Evolutionary conservation across 1,140 invertebrate species (phyloP), one percentile per base, ranked within the genome.

Genomic region (Drosophila pruinosa): DNA sequence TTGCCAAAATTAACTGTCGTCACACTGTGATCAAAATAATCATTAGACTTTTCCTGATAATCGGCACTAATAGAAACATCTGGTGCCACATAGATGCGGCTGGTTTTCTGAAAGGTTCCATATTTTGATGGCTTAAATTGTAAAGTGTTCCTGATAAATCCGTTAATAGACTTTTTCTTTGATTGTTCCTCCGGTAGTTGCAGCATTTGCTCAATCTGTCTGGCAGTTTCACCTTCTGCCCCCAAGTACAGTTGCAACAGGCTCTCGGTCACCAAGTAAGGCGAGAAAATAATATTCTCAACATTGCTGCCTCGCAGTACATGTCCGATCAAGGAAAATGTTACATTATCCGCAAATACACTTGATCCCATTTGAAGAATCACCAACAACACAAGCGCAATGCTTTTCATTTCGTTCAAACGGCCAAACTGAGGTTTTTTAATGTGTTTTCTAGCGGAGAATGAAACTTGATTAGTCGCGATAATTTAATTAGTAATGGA

Each of bases 221-320:
- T 15, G 1, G 14, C 12, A 2, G 53, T 41, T 3, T 17, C 22
- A 1, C 31, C 50, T 0, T 38, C 31, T 10, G 50, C 31, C 6
- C 31, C 50, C 50, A 53, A 0, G 4, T 22, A 53, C 8, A 53
- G 19, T 53, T 53, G 50, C 31, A 38, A 22, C 2, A 53, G 50
- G 6, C 50, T 28, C n/a, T 53, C 50, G 6, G 2, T 43, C 12
- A 57, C n/a, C n/a, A 57, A 17, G 3, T 19, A 26, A 2, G 54
- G 54, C 3, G 50, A 53, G 22, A 53, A 34, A 0, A 53, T 6
- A 3, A 36, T 26, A 28, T 73, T 72, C 31, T 21, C 22, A n/a
- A 3, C 4, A n/a, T 26, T 6, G 6, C 8, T 10, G 2, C 21
- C 21, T 6, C 22, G n/a, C 10, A 47, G 43, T 12, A 47, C 43